Evolutionary conservation across 1,140 invertebrate species (phyloP).

Genomic region (Zeugodacus cucurbitae): DNA sequence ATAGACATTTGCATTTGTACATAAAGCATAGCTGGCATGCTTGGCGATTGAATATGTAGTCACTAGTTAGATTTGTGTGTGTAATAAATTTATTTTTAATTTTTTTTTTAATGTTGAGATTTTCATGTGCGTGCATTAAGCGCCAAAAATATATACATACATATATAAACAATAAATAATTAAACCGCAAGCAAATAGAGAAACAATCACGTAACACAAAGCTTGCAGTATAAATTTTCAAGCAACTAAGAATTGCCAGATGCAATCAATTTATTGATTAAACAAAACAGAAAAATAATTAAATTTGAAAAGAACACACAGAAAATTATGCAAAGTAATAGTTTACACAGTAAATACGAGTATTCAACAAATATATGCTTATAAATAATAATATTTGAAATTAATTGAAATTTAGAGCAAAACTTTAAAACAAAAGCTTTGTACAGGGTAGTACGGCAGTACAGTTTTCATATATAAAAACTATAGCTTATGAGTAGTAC

Average conservation of each 20-base stretch:
- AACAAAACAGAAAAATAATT: slow-evolving; percentile 21
- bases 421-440: slow-evolving; percentile 37
- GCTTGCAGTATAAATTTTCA: not conserved
- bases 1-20: slow-evolving; percentile 54
- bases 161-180: not conserved
- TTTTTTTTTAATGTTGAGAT: not conserved
- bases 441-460: slow-evolving; percentile 42
- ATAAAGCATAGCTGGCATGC: slow-evolving; percentile 63
- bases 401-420: not conserved
- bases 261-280: slow-evolving; percentile 57
- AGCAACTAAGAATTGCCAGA: slow-evolving; percentile 61
- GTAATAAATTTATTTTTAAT: not conserved
- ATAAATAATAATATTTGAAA: not conserved
- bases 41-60: slow-evolving; percentile 56
- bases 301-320: not conserved
- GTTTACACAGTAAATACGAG: slow-evolving; percentile 34
- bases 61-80: slow-evolving; percentile 23
- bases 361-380: not conserved
- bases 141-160: not conserved
- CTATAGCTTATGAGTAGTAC: not conserved
- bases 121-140: not conserved
- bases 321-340: slow-evolving; percentile 6
- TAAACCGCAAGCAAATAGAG: not conserved
- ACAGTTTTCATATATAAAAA: not conserved
- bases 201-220: not conserved